Base-by-base conservation (phyloP, 2,113 vertebrate genomes). In the Myotis brandtii region DNA sequence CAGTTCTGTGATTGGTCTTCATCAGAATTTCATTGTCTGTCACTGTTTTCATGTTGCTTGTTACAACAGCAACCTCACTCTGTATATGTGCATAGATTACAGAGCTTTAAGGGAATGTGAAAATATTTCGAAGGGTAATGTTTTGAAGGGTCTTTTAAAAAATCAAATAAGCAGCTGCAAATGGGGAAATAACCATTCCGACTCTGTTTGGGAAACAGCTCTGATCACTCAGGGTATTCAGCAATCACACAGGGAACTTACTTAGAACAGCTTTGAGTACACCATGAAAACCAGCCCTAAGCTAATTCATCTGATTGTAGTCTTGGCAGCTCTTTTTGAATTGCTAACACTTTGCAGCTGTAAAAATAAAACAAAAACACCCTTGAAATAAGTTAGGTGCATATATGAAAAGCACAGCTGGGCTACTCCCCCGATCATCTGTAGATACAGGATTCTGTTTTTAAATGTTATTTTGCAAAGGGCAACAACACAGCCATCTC, bases 131-230 rank as follows among this genome's bases (percentile, higher is more conserved):
- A 86, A 96, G 96, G 96, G 93, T 96, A 98, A 97, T 97, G 97
- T 97, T 97, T 96, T 37, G 5, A 88, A 96, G 97, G 96, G 93
- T 96, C 93, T 97, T 98, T 98, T 98, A 92, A 96, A 92, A 97
- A 97, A 98, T 97, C 95, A 94, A 92, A 98, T 97, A 98, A 98
- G 95, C 97, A 98, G 97, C 95, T 98, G 94, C 95, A 97, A 97
- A 96, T 96, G 90, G 96, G 97, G 97, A 98, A 96, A 97, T 96
- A 89, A 96, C 93, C 96, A 96, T 97, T 95, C 91, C 23, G 73
- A 85, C 91, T 97, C 82, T 97, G 97, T 94, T 98, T 97, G 98
- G 97, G 96, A 98, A 97, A 96, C 97, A 95, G 94, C 94, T 97
- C 97, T 95, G 96, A 92, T 95, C 97, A 97, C 97, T 98, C 96